Conservation (phyloP, 2,113 vertebrate genomes). For the Aphyosemion australe region DNA sequence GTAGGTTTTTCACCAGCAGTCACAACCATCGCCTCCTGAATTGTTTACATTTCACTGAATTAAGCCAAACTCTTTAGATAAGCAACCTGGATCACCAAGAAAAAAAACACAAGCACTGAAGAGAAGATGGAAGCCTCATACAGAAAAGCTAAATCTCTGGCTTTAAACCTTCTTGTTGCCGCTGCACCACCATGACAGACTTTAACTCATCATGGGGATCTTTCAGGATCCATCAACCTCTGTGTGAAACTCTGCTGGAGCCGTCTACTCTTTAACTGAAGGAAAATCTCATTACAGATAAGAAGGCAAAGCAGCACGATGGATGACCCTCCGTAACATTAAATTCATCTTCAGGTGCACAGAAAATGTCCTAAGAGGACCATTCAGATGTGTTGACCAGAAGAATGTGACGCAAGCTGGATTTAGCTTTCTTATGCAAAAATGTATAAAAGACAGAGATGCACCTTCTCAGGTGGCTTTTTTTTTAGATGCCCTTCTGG, state of each 20-base stretch:
- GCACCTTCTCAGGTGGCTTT: background rate
- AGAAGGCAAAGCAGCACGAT: conserved; percentile 38
- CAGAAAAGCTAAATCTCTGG: too few species aligned
- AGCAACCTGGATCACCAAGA: background rate
- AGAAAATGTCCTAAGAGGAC: conserved; percentile 42
- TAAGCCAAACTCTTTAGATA: background rate
- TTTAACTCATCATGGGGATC: conserved; percentile 1
- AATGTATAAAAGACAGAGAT: background rate
- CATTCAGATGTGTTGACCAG: conserved; percentile 8
- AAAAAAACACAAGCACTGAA: too few species aligned
- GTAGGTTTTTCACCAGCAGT: too few species aligned
- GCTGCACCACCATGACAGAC: background rate
- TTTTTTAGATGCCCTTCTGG: background rate
- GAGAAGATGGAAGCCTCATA: too few species aligned
- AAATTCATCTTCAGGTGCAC: conserved; percentile 13
- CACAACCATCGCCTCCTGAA: too few species aligned
- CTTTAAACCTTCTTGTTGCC: too few species aligned
- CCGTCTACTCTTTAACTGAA: conserved; percentile 50
- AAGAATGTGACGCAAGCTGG: background rate
- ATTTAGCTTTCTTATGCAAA: too few species aligned
- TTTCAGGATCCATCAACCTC: conserved; percentile 23
- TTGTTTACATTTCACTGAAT: too few species aligned
- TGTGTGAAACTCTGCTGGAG: conserved; percentile 33
- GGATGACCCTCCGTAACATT: conserved; percentile 30
- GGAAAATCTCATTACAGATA: conserved; percentile 63